A percentile compares a stretch with the other conserved stretches of the same genome.
These are phyloP conservation scores for Hypocryptadius cinnamomeus DNA, from an alignment of 2,113 vertebrate species.

Conservation along the genomic window DNA sequence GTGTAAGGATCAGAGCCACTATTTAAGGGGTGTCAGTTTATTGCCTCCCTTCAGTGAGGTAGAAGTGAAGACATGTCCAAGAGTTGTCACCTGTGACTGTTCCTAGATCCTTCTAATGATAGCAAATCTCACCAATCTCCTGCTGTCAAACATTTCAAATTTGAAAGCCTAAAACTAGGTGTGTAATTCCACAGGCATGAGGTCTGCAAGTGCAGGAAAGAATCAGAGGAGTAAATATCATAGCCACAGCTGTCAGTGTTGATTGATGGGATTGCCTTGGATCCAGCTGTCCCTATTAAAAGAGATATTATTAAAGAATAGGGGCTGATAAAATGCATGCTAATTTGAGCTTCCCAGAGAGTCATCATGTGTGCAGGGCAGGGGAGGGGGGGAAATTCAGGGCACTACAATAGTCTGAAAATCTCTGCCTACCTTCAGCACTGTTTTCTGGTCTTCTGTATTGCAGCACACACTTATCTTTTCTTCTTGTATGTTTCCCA, in stretches of 20 bases:
- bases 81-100: background rate
- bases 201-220: background rate
- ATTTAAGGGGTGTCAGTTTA: background rate
- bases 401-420: background rate
- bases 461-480: background rate
- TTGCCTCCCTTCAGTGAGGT: background rate
- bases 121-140: background rate
- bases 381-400: background rate
- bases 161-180: background rate
- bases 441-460: background rate
- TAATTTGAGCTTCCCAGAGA: background rate
- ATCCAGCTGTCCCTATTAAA: background rate
- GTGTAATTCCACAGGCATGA: background rate
- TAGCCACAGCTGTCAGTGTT: background rate
- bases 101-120: background rate
- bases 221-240: background rate
- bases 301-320: background rate
- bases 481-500: background rate
- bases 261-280: background rate
- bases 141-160: background rate
- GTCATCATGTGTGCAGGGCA: fast-evolving
- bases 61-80: background rate
- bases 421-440: background rate
- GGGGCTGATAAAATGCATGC: background rate
- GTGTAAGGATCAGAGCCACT: background rate